Evolutionary conservation across 2,888 invertebrate species (phyloP), one percentile per base, ranked within the genome.

Genomic region (Barypeithes pellucidus): DNA sequence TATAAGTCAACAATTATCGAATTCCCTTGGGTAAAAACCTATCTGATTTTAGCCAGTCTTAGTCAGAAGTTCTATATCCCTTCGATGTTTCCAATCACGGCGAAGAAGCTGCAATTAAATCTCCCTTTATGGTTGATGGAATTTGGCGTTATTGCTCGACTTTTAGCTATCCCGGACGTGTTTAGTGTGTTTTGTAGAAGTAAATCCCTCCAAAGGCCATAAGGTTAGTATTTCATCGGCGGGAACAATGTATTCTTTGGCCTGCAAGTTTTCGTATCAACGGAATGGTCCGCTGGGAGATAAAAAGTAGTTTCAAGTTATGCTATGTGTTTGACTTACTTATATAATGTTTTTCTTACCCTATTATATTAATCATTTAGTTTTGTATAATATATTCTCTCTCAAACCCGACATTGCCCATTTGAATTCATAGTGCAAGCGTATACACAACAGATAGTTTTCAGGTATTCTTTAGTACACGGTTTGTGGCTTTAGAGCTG

Each of bases 121-220:
- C 83, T 81, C 83, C 82, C 83, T 84, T 84, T 84, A 84, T 83
- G 80, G 83, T 81, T 84, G 84, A 84, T 84, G 80, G 84, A 84
- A 83, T 84, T 81, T 79, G 80, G 81, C 80, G 80, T 82, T 82
- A 82, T 80, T 79, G 81, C 80, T 62, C 47, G 74, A 76, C 67
- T 76, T 76, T 72, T 72, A 60, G 68, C 69, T 72, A 72, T 75
- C 68, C 72, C 52, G 75, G 66, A 75, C 75, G 75, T 75, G 75
- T 75, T 72, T 72, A 75, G 75, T 75, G 54, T 72, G 72, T 72
- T 72, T 72, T 68, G 73, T 50, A 65, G 68, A 59, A 72, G 65
- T 71, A 75, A 72, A 72, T 72, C 75, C 72, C 68, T 63, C 43
- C 52, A 65, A 75, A 75, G 75, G 72, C 72, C 72, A 57, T 75